Conservation (phyloP, 2,888 invertebrate species). For the Lordiphosa fenestrarum region DNA sequence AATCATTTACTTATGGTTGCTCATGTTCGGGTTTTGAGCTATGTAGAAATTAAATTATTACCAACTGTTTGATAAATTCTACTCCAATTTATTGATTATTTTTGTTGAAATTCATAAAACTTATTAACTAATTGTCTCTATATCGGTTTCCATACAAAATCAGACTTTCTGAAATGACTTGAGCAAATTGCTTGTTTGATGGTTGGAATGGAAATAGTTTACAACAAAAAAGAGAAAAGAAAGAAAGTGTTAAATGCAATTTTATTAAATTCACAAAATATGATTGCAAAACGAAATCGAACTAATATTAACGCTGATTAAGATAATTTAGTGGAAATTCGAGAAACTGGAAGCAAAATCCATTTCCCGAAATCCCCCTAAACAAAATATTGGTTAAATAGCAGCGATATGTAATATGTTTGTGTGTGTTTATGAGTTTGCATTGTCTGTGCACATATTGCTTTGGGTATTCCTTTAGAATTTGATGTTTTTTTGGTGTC, state of each 20-base stretch:
- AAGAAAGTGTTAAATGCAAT: not conserved
- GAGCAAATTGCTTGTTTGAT: conserved; percentile 3
- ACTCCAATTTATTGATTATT: not conserved
- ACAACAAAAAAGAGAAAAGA: not conserved
- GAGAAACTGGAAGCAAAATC: too few species aligned
- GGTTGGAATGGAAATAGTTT: not conserved
- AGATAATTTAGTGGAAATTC: not conserved
- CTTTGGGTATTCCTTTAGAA: conserved; percentile 2
- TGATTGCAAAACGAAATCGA: not conserved
- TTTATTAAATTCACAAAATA: conserved; percentile 4
- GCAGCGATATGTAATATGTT: too few species aligned
- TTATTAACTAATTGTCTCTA: conserved; percentile 4
- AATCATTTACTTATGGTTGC: too few species aligned
- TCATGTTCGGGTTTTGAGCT: too few species aligned
- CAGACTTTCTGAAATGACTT: conserved; percentile 17
- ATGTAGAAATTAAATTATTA: too few species aligned
- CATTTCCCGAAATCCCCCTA: too few species aligned
- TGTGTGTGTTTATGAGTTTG: too few species aligned
- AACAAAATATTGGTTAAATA: too few species aligned
- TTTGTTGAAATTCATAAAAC: not conserved
- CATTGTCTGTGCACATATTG: too few species aligned
- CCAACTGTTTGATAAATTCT: too few species aligned
- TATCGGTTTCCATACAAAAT: conserved; percentile 9
- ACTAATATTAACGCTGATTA: not conserved
- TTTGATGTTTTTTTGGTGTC: conserved; percentile 10